Conservation (phyloP, 2,797 vertebrate genomes). For the Cygnus olor region DNA sequence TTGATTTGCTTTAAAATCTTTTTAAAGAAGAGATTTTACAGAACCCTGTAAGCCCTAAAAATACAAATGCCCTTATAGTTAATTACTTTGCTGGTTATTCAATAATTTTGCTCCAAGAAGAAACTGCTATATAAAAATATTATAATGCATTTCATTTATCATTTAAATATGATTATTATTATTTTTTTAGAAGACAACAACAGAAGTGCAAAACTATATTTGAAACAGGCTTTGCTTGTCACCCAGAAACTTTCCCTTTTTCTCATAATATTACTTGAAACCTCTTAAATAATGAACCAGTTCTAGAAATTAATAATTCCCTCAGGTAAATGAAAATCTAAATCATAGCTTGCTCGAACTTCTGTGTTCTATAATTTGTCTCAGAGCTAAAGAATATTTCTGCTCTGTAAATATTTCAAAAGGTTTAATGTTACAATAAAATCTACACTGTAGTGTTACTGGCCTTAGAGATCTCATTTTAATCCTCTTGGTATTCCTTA, state of each 20-base stretch:
- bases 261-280: slow-evolving; percentile 28
- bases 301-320: slow-evolving; percentile 58
- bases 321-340: slow-evolving; percentile 58
- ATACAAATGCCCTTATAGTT: slow-evolving; percentile 12
- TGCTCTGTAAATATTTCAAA: slow-evolving; percentile 61
- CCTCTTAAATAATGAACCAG: slow-evolving; percentile 39
- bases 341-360: slow-evolving; percentile 43
- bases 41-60: neutral
- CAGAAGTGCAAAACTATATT: neutral
- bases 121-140: slow-evolving; percentile 2
- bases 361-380: slow-evolving; percentile 32
- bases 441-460: neutral
- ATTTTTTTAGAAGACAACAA: neutral
- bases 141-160: slow-evolving; percentile 19
- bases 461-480: slow-evolving; percentile 44
- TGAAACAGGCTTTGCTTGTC: neutral
- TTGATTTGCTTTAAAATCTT: neutral
- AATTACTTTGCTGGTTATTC: slow-evolving; percentile 15
- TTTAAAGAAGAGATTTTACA: neutral
- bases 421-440: slow-evolving; percentile 62
- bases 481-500: slow-evolving; percentile 52
- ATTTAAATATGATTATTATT: neutral
- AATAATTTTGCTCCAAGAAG: neutral
- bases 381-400: slow-evolving; percentile 47
- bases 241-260: neutral